phyloP scores from a whole-genome alignment of 2,888 invertebrate genomes.

The Acanthosoma haemorrhoidale region DNA sequence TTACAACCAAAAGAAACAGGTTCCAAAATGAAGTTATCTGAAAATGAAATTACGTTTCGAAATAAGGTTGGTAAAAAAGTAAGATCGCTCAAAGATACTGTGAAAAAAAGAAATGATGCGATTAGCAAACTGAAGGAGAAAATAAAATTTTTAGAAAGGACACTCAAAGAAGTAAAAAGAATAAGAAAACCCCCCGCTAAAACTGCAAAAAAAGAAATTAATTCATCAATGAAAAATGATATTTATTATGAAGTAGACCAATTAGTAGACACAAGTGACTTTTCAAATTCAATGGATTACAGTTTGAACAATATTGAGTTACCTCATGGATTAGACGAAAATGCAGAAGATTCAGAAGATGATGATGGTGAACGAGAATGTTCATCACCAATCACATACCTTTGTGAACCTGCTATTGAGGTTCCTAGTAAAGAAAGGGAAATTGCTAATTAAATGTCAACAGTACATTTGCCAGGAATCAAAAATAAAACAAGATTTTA shows the following conservation, averaged over 20 bases:
- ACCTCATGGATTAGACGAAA: slow-evolving; percentile 3
- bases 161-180: not conserved
- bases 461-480: no score
- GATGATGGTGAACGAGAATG: slow-evolving; percentile 11
- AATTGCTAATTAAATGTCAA: not conserved
- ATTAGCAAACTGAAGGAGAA: slow-evolving; percentile 16
- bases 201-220: not conserved
- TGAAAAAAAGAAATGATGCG: slow-evolving; percentile 14
- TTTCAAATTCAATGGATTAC: not conserved
- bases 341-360: slow-evolving; percentile 11
- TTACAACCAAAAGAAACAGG: not conserved
- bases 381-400: slow-evolving; percentile 15
- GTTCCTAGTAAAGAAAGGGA: slow-evolving; percentile 7
- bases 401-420: slow-evolving; percentile 20
- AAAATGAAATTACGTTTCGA: slow-evolving; percentile 11
- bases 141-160: slow-evolving; percentile 17
- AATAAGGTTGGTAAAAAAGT: slow-evolving; percentile 15
- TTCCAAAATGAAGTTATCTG: slow-evolving; percentile 5
- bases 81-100: not conserved
- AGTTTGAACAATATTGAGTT: not conserved
- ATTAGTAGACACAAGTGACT: not conserved
- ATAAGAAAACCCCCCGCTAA: not conserved
- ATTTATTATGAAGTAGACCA: not conserved
- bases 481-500: no score
- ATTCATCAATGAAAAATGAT: not conserved